Percentiles rank a stretch among this genome's conserved stretches.
These are phyloP conservation scores for Anhinga anhinga DNA, from an alignment of 2,113 vertebrate species.

Conservation along the genomic window DNA sequence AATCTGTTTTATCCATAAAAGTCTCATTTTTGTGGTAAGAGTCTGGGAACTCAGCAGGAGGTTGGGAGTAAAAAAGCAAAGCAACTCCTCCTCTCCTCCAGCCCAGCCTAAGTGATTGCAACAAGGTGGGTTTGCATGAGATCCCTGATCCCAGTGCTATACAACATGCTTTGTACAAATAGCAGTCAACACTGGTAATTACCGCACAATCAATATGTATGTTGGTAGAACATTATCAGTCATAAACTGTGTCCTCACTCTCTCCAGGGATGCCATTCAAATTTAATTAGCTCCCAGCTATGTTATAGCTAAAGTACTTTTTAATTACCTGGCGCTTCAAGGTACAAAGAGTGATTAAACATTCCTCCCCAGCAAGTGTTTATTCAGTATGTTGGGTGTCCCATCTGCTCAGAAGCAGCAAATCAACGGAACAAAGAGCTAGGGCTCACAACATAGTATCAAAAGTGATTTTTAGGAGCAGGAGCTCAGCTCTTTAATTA, in stretches of 20 bases:
- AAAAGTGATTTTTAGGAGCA: not conserved
- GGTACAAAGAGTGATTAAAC: conserved; percentile 35
- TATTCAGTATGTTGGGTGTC: conserved; percentile 32
- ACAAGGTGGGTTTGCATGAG: not conserved
- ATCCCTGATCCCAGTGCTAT: not conserved
- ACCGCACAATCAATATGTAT: not conserved
- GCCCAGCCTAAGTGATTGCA: accelerated
- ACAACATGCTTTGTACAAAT: not conserved
- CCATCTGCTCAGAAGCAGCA: conserved; percentile 60
- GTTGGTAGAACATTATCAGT: not conserved
- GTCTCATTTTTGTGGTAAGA: not conserved
- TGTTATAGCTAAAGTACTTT: not conserved
- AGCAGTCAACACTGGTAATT: conserved; percentile 3
- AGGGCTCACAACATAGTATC: not conserved
- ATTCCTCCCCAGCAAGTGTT: conserved; percentile 42
- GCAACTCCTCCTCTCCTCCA: not conserved
- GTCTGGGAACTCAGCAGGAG: not conserved
- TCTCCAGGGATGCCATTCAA: not conserved
- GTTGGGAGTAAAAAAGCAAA: not conserved
- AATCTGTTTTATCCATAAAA: not conserved
- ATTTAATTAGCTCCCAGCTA: conserved; percentile 46
- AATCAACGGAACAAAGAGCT: not conserved
- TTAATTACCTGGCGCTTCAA: conserved; percentile 44
- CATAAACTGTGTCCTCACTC: not conserved
- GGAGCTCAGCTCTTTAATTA: not conserved